Base-by-base conservation (phyloP, 2,888 invertebrate species). In the Acleris emargana region DNA sequence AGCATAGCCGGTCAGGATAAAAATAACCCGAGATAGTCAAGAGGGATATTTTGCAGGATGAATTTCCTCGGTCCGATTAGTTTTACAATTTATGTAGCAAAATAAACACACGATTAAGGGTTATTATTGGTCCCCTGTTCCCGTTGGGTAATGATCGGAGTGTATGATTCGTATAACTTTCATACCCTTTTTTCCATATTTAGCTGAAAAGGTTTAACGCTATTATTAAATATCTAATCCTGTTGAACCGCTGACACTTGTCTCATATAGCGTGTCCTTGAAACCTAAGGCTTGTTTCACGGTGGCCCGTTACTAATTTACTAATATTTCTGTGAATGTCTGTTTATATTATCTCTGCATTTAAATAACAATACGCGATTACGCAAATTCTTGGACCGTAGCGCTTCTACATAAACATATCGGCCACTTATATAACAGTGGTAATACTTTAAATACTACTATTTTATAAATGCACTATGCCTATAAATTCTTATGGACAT, bases 351-450 rank as follows among this genome's bases (percentile, higher is more conserved):
- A 49, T 60, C 50, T 54, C 20, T 54, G 54, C 43, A 55, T 64
- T 64, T 64, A 60, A 50, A 64, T 60, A 49, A 64, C 53, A 64
- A 60, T 55, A 60, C 28, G 20, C 43, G 54, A 59, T 64, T 60
- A 64, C 50, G 64, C 54, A 59, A 64, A 64, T 55, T 55, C 43
- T 22, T 25, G 25, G 22, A 50, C 58, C 50, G 59, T 43, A 49
- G 28, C 49, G 28, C n/a, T 18, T 50, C 53, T 50, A 59, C 4
- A 38, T 32, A 32, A 32, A 32, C 11, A 32, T 32, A 64, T n/a
- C 47, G 49, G 50, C 42, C 20, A 51, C n/a, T 59, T 57, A 57
- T 17, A 17, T 57, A 55, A 45, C 17, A 17, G 25, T 9, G 1
- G 5, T 11, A 5, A 1, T 7, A 22, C 3, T 3, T 43, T 49